Percentiles rank a stretch among this genome's conserved stretches.
Conservation (phyloP, 1,140 invertebrate species). For the Mya arenaria region DNA sequence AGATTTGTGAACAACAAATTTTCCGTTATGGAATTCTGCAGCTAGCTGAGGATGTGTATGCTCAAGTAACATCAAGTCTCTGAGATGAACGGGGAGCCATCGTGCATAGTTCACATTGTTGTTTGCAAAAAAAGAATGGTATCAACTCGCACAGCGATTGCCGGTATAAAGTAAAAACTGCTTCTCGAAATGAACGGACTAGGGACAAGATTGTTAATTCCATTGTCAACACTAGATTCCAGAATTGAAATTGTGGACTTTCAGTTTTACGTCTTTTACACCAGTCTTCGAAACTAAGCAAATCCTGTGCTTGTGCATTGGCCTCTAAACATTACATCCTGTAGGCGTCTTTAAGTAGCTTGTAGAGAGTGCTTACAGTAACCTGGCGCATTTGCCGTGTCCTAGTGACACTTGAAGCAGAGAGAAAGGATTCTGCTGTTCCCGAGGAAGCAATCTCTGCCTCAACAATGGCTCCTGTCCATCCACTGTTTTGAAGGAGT, state of each 20-base stretch:
- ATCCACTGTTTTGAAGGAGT: slow-evolving; percentile 63
- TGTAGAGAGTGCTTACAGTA: not conserved
- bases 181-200: slow-evolving; percentile 41
- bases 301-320: not conserved
- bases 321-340: slow-evolving; percentile 6
- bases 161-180: slow-evolving; percentile 50
- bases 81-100: slow-evolving; percentile 12
- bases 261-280: slow-evolving; percentile 17
- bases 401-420: not conserved
- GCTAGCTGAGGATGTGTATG: not conserved
- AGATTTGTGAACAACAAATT: slow-evolving; percentile 57
- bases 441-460: not conserved
- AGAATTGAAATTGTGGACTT: slow-evolving; percentile 37
- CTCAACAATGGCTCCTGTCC: slow-evolving; percentile 53
- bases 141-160: slow-evolving; percentile 34
- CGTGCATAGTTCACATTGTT: not conserved
- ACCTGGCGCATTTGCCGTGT: not conserved
- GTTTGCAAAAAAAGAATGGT: slow-evolving; percentile 13
- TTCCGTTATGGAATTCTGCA: not conserved
- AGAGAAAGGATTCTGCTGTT: not conserved
- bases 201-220: slow-evolving; percentile 49
- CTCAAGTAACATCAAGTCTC: slow-evolving; percentile 11
- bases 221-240: slow-evolving; percentile 45
- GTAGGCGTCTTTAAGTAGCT: slow-evolving; percentile 16
- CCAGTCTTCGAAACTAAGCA: slow-evolving; percentile 39